Evolutionary conservation across 2,113 vertebrate genomes (phyloP), one percentile per base, ranked within the genome.

Genomic region (Upupa epops): DNA sequence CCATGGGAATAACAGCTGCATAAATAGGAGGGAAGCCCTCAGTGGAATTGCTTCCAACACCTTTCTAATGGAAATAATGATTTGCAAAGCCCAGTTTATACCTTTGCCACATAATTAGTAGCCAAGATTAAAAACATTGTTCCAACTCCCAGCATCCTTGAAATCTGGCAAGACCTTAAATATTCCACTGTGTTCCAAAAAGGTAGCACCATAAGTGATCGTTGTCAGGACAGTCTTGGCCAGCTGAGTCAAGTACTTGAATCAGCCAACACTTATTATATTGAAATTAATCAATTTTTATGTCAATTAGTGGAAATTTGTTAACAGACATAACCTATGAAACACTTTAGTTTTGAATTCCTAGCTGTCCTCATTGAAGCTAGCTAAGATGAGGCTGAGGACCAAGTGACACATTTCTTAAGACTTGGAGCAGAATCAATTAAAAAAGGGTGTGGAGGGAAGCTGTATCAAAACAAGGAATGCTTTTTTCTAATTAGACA

Each of bases 21-120:
- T 98, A 98, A 97, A 98, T 98, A 98, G 97, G 96, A 96, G 97
- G 86, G 95, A 94, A 95, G 93, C 73, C 95, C 96, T 96, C 95
- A 94, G 94, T 94, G 97, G 97, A 93, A 95, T 97, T 98, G 98
- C 98, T 98, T 98, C 98, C 98, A 98, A 98, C 98, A 97, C 98
- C 97, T 98, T 98, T 97, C 97, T 98, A 97, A 97, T 98, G 98
- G 98, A 99, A 99, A 99, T 98, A 98, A 98, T 98, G 98, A 99
- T 98, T 98, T 99, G 98, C 98, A 98, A 97, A 98, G 96, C 95
- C 95, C 79, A 95, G 94, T 97, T 98, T 98, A 97, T 97, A 95
- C 97, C 95, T 95, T 94, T 95, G 95, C 96, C 95, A 95, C 93
- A 16, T 97, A 98, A 98, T 98, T 98, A 98, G 97, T 96, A 96